phyloP scores from a whole-genome alignment of 2,797 vertebrate genomes.

The Sebastes elongatus region DNA sequence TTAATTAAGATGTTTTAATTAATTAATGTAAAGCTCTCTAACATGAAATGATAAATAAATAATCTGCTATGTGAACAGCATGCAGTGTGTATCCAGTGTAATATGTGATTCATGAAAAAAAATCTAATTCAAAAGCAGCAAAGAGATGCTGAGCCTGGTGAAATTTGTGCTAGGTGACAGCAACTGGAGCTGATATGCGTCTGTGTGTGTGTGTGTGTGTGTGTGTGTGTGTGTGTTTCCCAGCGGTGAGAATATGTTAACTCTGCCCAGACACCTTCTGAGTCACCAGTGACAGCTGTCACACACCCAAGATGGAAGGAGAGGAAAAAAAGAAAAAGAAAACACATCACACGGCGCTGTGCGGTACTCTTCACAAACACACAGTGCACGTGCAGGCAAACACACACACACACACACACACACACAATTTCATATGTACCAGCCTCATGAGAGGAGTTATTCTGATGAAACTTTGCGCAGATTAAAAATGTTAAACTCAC shows the following conservation, averaged over 20 bases:
- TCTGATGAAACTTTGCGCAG: slow-evolving; percentile 78
- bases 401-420: slow-evolving; percentile 6
- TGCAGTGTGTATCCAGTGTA: neutral
- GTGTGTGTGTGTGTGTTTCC: slow-evolving; percentile 53
- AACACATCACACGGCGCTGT: slow-evolving; percentile 49
- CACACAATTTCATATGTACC: slow-evolving; percentile 65
- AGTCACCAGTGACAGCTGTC: slow-evolving; percentile 81
- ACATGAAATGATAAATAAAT: neutral
- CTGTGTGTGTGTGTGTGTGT: slow-evolving; percentile 8
- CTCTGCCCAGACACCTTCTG: slow-evolving; percentile 76
- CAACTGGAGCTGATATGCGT: slow-evolving; percentile 45
- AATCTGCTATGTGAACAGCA: neutral
- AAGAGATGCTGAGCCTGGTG: slow-evolving; percentile 60
- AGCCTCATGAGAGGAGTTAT: slow-evolving; percentile 70
- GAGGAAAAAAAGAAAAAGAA: slow-evolving; percentile 28
- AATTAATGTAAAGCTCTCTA: neutral
- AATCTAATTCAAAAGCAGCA: slow-evolving; percentile 41
- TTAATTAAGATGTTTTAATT: neutral
- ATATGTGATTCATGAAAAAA: slow-evolving; percentile 23
- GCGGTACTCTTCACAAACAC: slow-evolving; percentile 48
- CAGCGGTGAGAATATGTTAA: slow-evolving; percentile 65
- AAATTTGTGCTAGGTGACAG: slow-evolving; percentile 59
- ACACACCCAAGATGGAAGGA: slow-evolving; percentile 68
- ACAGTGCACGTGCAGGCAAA: slow-evolving; percentile 33
- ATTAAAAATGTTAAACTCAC: slow-evolving; percentile 80